Evolutionary conservation across 2,113 vertebrate species (phyloP).

Genomic region (Conger conger): DNA sequence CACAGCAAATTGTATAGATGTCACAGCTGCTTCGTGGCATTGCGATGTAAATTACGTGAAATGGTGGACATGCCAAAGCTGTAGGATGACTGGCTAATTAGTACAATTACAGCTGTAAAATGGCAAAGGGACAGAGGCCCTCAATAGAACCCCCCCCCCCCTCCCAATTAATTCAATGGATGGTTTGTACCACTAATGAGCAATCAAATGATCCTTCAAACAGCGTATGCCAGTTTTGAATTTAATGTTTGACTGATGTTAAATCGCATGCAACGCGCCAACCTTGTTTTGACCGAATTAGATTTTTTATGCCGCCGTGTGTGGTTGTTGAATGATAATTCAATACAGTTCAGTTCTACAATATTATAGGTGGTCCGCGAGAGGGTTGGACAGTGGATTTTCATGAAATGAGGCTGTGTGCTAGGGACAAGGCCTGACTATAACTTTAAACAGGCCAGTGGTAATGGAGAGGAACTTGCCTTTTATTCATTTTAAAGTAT

Average conservation of each 20-base stretch:
- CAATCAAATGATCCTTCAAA: slow-evolving; percentile 17
- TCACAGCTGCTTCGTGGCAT: slow-evolving; percentile 4
- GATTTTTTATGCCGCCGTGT: background rate
- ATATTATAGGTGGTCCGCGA: background rate
- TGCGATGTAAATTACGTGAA: background rate
- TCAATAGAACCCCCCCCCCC: background rate
- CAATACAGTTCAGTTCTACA: background rate
- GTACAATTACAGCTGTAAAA: slow-evolving; percentile 22
- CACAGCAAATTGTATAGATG: slow-evolving; percentile 4
- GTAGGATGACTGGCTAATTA: slow-evolving; percentile 16
- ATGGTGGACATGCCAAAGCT: slow-evolving; percentile 7
- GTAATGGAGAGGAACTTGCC: background rate
- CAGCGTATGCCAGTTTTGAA: background rate
- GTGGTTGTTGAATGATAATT: background rate
- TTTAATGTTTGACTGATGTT: slow-evolving; percentile 4
- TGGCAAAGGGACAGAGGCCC: background rate
- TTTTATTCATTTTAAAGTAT: background rate
- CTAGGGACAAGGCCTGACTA: background rate
- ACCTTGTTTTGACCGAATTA: background rate
- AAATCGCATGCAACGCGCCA: background rate
- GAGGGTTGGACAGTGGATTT: background rate
- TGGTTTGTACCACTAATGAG: background rate
- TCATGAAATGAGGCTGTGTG: background rate
- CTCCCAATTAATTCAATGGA: slow-evolving; percentile 19
- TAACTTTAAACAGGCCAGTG: background rate